Base-by-base conservation (phyloP, 2,113 vertebrate species). In the Centropus unirufus region DNA sequence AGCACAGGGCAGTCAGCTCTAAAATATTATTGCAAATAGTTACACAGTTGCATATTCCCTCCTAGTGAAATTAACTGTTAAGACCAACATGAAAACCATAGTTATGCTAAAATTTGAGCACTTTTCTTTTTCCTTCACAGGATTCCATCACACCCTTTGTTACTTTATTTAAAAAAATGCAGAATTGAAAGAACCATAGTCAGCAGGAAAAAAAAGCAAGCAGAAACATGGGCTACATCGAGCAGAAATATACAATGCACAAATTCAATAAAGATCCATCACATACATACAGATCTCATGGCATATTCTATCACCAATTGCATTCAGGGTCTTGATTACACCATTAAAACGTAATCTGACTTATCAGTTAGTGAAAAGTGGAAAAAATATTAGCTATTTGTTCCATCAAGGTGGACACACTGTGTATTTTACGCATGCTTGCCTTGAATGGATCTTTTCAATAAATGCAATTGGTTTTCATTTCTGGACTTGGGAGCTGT, bases 281-380 rank as follows among this genome's bases (percentile, higher is more conserved):
- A 20, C 42, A 64, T 44, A 76, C 64, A 57, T 93, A 84, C 0
- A 0, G 22, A 59, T 75, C 34, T 80, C 32, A 3, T 32, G 39
- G 51, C 61, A 61, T 47, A 9, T 81, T 81, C 59, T 93, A 29
- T 81, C 83, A 91, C 34, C 34, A 46, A 4, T 17, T 29, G 47
- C 39, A 84, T 72, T 86, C 58, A 67, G 9, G 32, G 26, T 86
- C 87, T 81, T 83, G 80, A 95, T 93, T 84, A 59, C 75, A 57
- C 64, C 42, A 69, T 82, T 95, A 88, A 94, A 83, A 79, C 40
- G 18, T 76, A 76, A 76, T 95, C 64, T 61, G 29, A 69, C 69
- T 87, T 62, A n/a, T 58, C 82, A 80, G 27, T 46, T 77, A 91
- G 72, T 59, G 40, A 76, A 92, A 78, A 87, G 49, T 42, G 24